A percentile compares a stretch with the other conserved stretches of the same genome.
phyloP scores from a whole-genome alignment of 64 coral and sea anemone genomes.

The Hydrozoanthus tunicans region DNA sequence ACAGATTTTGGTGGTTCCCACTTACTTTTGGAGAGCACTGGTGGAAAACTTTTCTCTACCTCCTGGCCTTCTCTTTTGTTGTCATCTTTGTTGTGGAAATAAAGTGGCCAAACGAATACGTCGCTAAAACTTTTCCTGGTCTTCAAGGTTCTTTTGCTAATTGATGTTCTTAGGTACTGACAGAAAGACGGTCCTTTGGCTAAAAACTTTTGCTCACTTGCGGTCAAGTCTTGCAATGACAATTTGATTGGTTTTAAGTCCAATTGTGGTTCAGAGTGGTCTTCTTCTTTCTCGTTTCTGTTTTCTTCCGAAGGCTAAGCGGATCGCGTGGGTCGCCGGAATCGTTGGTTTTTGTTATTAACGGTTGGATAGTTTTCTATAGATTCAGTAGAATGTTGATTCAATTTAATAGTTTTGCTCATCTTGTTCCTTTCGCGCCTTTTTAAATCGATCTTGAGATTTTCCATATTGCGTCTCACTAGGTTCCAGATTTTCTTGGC shows the following conservation, averaged over 20 bases:
- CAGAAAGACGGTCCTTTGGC: conserved; percentile 28
- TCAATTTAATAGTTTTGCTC: conserved; percentile 27
- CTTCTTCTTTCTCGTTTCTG: conserved; percentile 16
- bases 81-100: neutral
- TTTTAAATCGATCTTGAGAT: conserved; percentile 25
- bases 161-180: conserved; percentile 3
- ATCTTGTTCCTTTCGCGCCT: conserved; percentile 18
- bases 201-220: conserved; percentile 1
- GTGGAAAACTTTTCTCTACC: neutral
- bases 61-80: neutral
- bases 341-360: neutral
- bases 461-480: conserved; percentile 2
- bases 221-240: conserved; percentile 10
- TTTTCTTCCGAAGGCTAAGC: conserved; percentile 2
- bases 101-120: neutral
- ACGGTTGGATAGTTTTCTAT: neutral
- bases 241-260: conserved; percentile 26
- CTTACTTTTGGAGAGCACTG: conserved; percentile 30
- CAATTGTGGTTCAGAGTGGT: conserved; percentile 24
- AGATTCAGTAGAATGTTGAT: conserved; percentile 36
- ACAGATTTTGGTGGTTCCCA: conserved; percentile 39
- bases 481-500: conserved; percentile 15
- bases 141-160: neutral
- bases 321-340: neutral
- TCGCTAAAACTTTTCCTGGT: conserved; percentile 3